These are phyloP conservation scores for Ferdinandea cuprea DNA, from an alignment of 2,888 invertebrate species.

Conservation along the genomic window DNA sequence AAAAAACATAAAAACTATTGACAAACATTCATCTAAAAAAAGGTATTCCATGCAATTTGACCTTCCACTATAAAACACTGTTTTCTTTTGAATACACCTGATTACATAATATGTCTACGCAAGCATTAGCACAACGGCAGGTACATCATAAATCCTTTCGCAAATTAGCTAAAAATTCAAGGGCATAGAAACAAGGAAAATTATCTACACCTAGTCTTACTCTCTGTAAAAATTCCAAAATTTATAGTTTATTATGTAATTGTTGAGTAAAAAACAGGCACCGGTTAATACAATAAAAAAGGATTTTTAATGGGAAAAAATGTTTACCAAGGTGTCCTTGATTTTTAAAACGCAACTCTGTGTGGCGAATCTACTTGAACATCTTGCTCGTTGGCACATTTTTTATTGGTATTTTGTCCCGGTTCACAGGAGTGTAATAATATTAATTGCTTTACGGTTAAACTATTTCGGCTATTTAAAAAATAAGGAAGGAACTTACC, in stretches of 20 bases:
- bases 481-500: conserved; percentile 6
- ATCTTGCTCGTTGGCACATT: conserved; percentile 26
- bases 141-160: conserved; percentile 63
- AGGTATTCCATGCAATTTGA: background rate
- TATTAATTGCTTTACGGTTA: conserved; percentile 70
- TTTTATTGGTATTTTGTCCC: conserved; percentile 39
- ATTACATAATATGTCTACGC: background rate
- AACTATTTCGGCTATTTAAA: conserved; percentile 17
- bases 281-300: conserved; percentile 55
- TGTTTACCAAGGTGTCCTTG: conserved; percentile 62
- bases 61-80: background rate
- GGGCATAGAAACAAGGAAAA: conserved; percentile 19
- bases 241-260: background rate
- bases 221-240: background rate
- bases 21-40: background rate
- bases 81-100: conserved; percentile 20
- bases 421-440: conserved; percentile 33
- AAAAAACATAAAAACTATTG: background rate
- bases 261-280: conserved; percentile 1
- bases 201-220: background rate
- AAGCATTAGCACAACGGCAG: conserved; percentile 31
- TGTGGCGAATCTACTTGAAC: conserved; percentile 6
- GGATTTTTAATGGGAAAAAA: conserved; percentile 54
- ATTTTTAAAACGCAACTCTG: conserved; percentile 33
- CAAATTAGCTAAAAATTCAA: conserved; percentile 36